phyloP scores from a whole-genome alignment of 2,888 invertebrate genomes.

The Himalopsyche tibetana region DNA sequence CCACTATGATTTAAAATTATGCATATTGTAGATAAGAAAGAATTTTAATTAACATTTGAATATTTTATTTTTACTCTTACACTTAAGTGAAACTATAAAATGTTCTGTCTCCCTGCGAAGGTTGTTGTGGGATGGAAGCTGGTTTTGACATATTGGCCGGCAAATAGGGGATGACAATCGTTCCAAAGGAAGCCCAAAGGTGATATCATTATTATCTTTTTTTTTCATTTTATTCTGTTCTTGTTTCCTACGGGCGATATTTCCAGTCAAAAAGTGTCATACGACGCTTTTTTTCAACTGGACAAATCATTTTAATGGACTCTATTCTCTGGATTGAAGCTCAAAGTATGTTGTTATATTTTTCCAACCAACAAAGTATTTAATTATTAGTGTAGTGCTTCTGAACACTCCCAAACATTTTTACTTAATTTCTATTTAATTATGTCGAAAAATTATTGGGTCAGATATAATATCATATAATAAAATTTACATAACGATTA shows the following conservation, averaged over 20 bases:
- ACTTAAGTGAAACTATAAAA: constrained; percentile 10
- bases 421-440: too few relatives aligned
- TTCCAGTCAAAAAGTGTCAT: neutral
- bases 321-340: too few relatives aligned
- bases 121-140: constrained; percentile 18
- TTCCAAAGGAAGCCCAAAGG: constrained; percentile 38
- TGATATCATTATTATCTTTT: constrained; percentile 46
- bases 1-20: too few relatives aligned
- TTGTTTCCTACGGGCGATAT: constrained; percentile 10
- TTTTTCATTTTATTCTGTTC: constrained; percentile 28
- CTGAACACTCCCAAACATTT: too few relatives aligned
- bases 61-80: neutral
- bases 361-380: too few relatives aligned
- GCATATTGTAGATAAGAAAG: too few relatives aligned
- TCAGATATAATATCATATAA: too few relatives aligned
- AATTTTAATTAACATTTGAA: neutral
- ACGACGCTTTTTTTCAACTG: neutral
- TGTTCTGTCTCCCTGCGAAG: constrained; percentile 37
- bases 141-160: constrained; percentile 58
- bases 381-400: too few relatives aligned
- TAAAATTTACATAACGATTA: too few relatives aligned
- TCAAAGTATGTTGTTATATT: too few relatives aligned
- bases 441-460: too few relatives aligned
- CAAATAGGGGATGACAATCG: constrained; percentile 60
- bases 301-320: neutral